These are phyloP conservation scores for Aspidiotus rigidus DNA, from an alignment of 2,888 invertebrate species.

Conservation along the genomic window DNA sequence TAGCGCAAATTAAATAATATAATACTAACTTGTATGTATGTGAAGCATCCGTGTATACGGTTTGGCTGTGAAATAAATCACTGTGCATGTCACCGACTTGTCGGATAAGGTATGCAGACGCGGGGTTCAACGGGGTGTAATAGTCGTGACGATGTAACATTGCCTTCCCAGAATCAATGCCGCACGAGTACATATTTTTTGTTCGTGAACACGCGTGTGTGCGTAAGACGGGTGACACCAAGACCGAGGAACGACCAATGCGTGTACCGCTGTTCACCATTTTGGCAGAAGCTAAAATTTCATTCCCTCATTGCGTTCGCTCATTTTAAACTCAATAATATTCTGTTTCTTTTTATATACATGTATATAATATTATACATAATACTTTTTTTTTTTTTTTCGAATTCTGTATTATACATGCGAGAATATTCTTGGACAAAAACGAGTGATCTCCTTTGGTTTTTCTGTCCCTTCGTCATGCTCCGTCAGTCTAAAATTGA, in stretches of 20 bases:
- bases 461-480: neutral
- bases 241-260: too few species aligned
- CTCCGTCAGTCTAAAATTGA: too few species aligned
- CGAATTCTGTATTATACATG: neutral
- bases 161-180: constrained; percentile 12
- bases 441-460: neutral
- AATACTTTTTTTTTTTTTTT: constrained; percentile 8
- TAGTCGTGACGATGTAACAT: constrained; percentile 26
- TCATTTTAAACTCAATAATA: constrained; percentile 24
- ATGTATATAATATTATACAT: too few species aligned
- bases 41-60: constrained; percentile 37
- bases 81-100: constrained; percentile 35
- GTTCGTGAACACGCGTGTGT: too few species aligned
- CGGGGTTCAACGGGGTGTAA: constrained; percentile 22
- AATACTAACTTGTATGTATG: too few species aligned
- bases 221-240: too few species aligned
- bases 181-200: neutral
- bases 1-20: constrained; percentile 38
- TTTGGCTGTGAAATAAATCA: constrained; percentile 38
- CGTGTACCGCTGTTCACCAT: constrained; percentile 11
- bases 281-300: constrained; percentile 30
- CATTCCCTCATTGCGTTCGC: constrained; percentile 24
- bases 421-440: too few species aligned
- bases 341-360: constrained; percentile 3
- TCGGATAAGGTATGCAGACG: constrained; percentile 24